Evolutionary conservation across 92 coral and sea anemone genomes (phyloP).

Genomic region (Actinernus sp.): DNA sequence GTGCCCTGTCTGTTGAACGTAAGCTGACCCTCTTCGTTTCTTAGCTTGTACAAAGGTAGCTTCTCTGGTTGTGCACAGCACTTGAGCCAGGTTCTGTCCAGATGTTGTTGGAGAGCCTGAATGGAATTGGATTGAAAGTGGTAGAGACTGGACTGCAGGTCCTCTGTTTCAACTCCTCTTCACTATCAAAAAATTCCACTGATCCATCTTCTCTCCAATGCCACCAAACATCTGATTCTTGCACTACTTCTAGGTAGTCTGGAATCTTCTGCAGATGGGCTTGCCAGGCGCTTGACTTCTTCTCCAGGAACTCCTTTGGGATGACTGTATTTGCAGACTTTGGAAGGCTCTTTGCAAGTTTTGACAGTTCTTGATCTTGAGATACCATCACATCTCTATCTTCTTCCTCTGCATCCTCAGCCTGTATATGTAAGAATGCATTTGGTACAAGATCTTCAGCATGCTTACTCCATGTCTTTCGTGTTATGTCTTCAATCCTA

Average conservation of each 20-base stretch:
- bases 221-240: constrained; percentile 24
- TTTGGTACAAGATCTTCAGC: constrained; percentile 27
- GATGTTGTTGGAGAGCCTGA: neutral
- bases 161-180: constrained; percentile 1
- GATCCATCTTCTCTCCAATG: constrained; percentile 44
- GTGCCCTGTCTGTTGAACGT: too few species aligned
- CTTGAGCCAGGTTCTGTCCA: constrained; percentile 2
- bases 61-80: neutral
- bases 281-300: constrained; percentile 18
- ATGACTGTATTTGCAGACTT: constrained; percentile 21
- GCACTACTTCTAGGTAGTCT: constrained; percentile 11
- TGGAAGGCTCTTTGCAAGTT: constrained; percentile 20
- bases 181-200: constrained; percentile 35
- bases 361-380: constrained; percentile 31
- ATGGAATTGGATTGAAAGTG: constrained; percentile 14
- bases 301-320: constrained; percentile 2
- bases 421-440: constrained; percentile 36
- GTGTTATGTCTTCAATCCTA: constrained; percentile 36
- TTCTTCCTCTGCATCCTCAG: constrained; percentile 10
- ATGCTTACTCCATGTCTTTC: constrained; percentile 44
- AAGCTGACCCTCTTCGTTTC: neutral
- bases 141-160: constrained; percentile 18
- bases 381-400: constrained; percentile 6
- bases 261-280: constrained; percentile 27
- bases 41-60: constrained; percentile 1